Percentiles rank a stretch among this genome's conserved stretches.
Evolutionary conservation across 2,888 invertebrate species (phyloP).

Genomic region (Metopia argyrocephala): DNA sequence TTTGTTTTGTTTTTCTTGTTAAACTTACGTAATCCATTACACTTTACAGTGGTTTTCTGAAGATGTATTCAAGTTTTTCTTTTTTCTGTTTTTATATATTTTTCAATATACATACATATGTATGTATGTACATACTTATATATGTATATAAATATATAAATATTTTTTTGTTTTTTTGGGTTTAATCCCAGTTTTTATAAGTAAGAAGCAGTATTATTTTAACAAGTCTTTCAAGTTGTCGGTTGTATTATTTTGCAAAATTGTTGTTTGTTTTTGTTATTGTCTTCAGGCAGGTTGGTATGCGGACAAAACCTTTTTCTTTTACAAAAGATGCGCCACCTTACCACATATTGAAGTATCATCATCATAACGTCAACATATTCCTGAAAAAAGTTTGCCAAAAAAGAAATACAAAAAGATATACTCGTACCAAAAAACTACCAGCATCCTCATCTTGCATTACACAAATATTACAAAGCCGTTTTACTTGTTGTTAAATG

Average conservation of each 20-base stretch:
- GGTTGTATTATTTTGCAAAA: neutral
- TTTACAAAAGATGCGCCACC: constrained; percentile 22
- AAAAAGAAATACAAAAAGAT: neutral
- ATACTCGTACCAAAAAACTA: neutral
- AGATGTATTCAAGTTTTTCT: constrained; percentile 14
- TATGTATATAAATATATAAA: too few species aligned
- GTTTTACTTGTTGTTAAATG: constrained; percentile 47
- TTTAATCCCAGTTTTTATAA: constrained; percentile 50
- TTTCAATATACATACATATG: too few species aligned
- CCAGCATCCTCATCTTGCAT: constrained; percentile 20
- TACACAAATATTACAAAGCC: constrained; percentile 36
- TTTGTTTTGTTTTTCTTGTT: neutral
- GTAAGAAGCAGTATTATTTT: constrained; percentile 43
- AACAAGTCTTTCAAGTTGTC: constrained; percentile 55
- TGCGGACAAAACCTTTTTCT: constrained; percentile 50
- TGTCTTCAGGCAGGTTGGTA: constrained; percentile 42
- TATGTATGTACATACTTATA: too few species aligned
- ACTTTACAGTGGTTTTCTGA: constrained; percentile 45
- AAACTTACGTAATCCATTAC: constrained; percentile 58
- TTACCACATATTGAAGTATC: constrained; percentile 42
- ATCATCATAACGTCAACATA: constrained; percentile 27
- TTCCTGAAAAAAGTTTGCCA: constrained; percentile 28
- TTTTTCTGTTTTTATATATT: neutral
- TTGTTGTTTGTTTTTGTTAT: constrained; percentile 19
- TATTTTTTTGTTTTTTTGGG: neutral